phyloP scores from a whole-genome alignment of 2,888 invertebrate genomes.

The Dyspetes luteomarginatus region DNA sequence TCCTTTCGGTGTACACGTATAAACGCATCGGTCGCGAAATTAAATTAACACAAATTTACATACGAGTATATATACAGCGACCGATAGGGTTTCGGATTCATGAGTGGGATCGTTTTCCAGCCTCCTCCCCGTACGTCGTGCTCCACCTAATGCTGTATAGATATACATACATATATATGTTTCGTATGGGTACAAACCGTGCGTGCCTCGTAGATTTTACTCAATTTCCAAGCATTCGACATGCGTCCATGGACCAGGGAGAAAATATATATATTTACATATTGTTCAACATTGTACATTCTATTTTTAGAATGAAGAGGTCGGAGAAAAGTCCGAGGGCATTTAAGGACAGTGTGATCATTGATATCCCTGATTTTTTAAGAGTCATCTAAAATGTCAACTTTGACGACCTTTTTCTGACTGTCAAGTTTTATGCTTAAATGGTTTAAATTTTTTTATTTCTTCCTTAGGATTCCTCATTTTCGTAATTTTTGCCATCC shows the following conservation, averaged over 20 bases:
- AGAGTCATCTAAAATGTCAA: neutral
- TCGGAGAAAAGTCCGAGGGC: neutral
- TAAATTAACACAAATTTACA: constrained; percentile 65
- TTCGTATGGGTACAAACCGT: constrained; percentile 25
- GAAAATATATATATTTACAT: neutral
- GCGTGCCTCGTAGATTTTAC: constrained; percentile 54
- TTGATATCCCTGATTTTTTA: neutral
- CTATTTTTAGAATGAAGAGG: no score
- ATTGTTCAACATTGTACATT: constrained; percentile 2
- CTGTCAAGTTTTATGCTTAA: neutral
- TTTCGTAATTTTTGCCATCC: no score
- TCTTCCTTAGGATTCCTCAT: no score
- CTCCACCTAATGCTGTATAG: constrained; percentile 14
- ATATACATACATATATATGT: neutral
- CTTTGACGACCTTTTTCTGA: neutral
- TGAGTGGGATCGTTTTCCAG: constrained; percentile 34
- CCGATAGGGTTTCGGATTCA: constrained; percentile 56
- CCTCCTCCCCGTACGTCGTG: constrained; percentile 1
- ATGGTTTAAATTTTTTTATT: no score
- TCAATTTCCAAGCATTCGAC: constrained; percentile 51
- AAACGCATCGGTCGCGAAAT: constrained; percentile 60
- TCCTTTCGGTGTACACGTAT: constrained; percentile 35
- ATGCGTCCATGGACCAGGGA: constrained; percentile 16
- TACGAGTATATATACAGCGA: constrained; percentile 47
- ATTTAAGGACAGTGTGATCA: neutral